Percentiles rank a stretch among this genome's conserved stretches.
Evolutionary conservation across 2,888 invertebrate species (phyloP).

Genomic region (Cataglyphis rosenhaueri): DNA sequence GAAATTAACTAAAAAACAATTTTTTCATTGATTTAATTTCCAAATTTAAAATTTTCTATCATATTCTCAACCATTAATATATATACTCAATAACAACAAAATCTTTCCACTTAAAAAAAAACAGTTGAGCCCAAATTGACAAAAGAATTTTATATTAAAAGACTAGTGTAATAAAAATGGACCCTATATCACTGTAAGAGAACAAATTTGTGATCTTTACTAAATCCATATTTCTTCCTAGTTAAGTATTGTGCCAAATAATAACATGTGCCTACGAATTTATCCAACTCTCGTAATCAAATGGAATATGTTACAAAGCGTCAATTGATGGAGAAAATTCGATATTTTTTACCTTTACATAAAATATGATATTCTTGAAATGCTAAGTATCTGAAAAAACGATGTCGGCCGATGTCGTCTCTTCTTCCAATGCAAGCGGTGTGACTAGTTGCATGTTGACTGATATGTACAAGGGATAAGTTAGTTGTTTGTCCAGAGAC

Average conservation of each 20-base stretch:
- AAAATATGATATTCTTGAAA: conserved; percentile 26
- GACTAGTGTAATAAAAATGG: background rate
- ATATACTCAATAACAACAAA: background rate
- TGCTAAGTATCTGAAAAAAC: conserved; percentile 75
- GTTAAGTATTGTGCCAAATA: conserved; percentile 40
- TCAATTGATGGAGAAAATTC: conserved; percentile 7
- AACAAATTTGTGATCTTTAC: background rate
- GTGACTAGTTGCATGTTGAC: conserved; percentile 89
- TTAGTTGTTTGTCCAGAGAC: conserved; percentile 87
- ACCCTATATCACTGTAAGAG: background rate
- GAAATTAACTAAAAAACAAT: background rate
- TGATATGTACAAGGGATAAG: conserved; percentile 90
- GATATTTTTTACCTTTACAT: conserved; percentile 24
- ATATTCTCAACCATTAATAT: background rate
- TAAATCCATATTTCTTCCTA: background rate
- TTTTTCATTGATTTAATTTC: background rate
- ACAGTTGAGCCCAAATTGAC: background rate
- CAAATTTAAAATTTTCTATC: conserved; percentile 3
- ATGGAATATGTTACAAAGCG: conserved; percentile 34
- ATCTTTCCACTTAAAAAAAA: background rate
- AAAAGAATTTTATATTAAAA: conserved; percentile 5
- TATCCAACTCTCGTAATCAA: conserved; percentile 24
- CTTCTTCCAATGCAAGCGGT: conserved; percentile 83
- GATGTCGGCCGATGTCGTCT: conserved; percentile 75
- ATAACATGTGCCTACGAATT: conserved; percentile 34